Percentiles rank a stretch among this genome's conserved stretches.
These are phyloP conservation scores for Dascillus cervinus DNA, from an alignment of 2,888 invertebrate species.

Conservation along the genomic window DNA sequence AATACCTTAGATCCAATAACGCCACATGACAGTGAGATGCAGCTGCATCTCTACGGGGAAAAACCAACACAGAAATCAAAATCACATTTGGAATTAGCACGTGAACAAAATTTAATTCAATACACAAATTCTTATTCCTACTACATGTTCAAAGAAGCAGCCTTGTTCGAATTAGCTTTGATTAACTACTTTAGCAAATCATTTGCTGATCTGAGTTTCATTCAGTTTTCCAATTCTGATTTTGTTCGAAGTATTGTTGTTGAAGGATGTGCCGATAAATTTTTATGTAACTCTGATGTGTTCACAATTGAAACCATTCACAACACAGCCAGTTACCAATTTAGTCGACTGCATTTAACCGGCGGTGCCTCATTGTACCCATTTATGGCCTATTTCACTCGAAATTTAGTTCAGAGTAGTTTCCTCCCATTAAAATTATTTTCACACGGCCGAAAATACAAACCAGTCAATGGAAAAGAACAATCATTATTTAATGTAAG, in stretches of 20 bases:
- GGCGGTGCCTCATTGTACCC: slow-evolving; percentile 68
- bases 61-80: slow-evolving; percentile 36
- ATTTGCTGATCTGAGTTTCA: slow-evolving; percentile 46
- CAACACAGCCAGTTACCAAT: slow-evolving; percentile 44
- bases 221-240: slow-evolving; percentile 67
- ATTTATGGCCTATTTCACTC: slow-evolving; percentile 66
- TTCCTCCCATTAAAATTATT: slow-evolving; percentile 64
- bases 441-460: slow-evolving; percentile 63
- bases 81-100: slow-evolving; percentile 51
- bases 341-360: slow-evolving; percentile 61
- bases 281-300: slow-evolving; percentile 46
- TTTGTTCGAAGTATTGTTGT: slow-evolving; percentile 67
- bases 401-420: slow-evolving; percentile 53
- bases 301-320: slow-evolving; percentile 55
- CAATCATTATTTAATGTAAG: slow-evolving; percentile 54
- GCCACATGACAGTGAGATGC: slow-evolving; percentile 39
- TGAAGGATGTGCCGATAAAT: slow-evolving; percentile 62
- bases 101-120: slow-evolving; percentile 46
- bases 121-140: slow-evolving; percentile 52
- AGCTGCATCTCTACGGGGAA: slow-evolving; percentile 28
- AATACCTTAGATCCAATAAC: slow-evolving; percentile 60
- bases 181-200: slow-evolving; percentile 47
- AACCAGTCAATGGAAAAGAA: slow-evolving; percentile 39
- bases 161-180: slow-evolving; percentile 59
- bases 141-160: slow-evolving; percentile 60